These are phyloP conservation scores for Brachypodius melanocephalos DNA, from an alignment of 2,113 vertebrate species.

Conservation along the genomic window DNA sequence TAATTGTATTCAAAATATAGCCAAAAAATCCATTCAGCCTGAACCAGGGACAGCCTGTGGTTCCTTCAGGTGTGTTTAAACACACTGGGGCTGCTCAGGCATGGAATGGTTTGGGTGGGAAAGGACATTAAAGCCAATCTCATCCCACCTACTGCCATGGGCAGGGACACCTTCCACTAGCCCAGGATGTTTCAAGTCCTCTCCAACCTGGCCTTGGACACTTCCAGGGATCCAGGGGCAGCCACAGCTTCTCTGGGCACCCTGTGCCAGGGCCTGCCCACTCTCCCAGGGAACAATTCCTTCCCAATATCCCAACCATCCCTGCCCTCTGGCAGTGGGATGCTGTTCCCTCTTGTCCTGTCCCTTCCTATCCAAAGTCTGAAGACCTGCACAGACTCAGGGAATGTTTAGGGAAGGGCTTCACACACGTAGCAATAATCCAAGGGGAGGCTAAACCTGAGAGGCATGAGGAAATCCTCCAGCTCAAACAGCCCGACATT, in stretches of 20 bases:
- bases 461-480: not conserved
- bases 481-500: not conserved
- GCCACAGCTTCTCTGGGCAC: not conserved
- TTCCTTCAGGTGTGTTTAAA: not conserved
- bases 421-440: rapidly evolving
- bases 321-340: not conserved
- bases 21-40: not conserved
- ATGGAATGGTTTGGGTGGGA: not conserved
- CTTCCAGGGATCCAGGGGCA: not conserved
- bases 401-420: not conserved
- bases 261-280: not conserved
- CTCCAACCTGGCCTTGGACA: rapidly evolving
- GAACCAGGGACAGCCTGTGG: not conserved
- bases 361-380: not conserved
- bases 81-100: not conserved
- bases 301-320: not conserved
- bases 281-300: not conserved
- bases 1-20: not conserved
- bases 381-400: not conserved
- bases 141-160: rapidly evolving
- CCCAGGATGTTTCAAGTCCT: not conserved
- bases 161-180: rapidly evolving
- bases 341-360: not conserved
- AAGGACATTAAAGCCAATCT: not conserved
- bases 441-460: not conserved